Conservation (phyloP, 2,888 invertebrate species). For the Pelosia muscerda region DNA sequence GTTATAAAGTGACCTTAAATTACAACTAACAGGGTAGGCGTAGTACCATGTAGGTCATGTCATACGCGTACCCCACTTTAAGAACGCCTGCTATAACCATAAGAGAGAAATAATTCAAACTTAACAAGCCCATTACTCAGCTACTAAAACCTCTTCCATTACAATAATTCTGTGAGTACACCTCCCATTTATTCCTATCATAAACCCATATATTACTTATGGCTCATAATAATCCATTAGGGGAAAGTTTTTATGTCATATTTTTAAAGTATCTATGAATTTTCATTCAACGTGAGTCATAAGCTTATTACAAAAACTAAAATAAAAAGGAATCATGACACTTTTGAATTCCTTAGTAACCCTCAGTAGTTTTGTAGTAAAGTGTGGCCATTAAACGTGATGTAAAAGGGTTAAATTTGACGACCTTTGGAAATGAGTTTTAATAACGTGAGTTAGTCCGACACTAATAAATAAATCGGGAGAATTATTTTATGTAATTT, state of each 20-base stretch:
- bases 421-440: neutral
- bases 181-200: conserved; percentile 30
- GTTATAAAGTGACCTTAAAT: no score
- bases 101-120: conserved; percentile 8
- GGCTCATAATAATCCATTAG: conserved; percentile 27
- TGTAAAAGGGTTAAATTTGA: neutral
- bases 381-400: conserved; percentile 27
- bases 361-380: conserved; percentile 38
- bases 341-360: conserved; percentile 25
- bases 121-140: conserved; percentile 13
- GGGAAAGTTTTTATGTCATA: conserved; percentile 24
- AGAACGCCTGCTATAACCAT: neutral
- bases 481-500: no score
- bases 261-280: conserved; percentile 10
- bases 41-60: no score
- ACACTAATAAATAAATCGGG: no score
- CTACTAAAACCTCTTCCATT: conserved; percentile 28
- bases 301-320: conserved; percentile 6
- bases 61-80: no score
- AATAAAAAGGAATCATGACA: conserved; percentile 36
- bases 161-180: conserved; percentile 26
- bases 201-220: conserved; percentile 40
- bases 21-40: no score
- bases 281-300: conserved; percentile 11
- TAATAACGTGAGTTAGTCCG: neutral